Conservation (phyloP, 2,113 vertebrate species). For the Neogale vison region DNA sequence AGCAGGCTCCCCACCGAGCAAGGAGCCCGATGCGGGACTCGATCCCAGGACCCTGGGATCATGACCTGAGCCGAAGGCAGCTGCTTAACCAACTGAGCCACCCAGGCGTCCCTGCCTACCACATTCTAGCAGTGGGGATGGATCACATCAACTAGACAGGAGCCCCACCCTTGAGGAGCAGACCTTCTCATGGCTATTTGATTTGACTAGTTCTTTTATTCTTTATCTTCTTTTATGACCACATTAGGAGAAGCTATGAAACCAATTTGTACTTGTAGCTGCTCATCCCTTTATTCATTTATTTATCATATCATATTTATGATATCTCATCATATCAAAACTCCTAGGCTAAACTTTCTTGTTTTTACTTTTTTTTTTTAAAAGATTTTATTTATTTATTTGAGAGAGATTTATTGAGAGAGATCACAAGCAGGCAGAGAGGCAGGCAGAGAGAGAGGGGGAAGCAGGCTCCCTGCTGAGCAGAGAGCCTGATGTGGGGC, state of each 20-base stretch:
- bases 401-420: no score
- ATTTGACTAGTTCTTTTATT: not conserved
- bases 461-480: no score
- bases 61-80: no score
- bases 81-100: no score
- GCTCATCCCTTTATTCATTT: not conserved
- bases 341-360: not conserved
- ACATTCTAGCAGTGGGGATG: not conserved
- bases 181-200: not conserved
- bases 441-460: no score
- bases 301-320: not conserved
- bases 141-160: not conserved
- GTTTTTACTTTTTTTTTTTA: not conserved
- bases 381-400: no score
- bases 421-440: no score
- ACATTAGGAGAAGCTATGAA: not conserved
- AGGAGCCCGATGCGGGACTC: no score
- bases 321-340: not conserved
- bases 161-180: not conserved
- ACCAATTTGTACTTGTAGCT: not conserved
- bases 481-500: no score
- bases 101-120: no score
- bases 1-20: no score
- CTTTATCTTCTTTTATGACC: not conserved
- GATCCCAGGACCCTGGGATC: no score